phyloP scores from a whole-genome alignment of 2,888 invertebrate genomes.

The Seira ritae region DNA sequence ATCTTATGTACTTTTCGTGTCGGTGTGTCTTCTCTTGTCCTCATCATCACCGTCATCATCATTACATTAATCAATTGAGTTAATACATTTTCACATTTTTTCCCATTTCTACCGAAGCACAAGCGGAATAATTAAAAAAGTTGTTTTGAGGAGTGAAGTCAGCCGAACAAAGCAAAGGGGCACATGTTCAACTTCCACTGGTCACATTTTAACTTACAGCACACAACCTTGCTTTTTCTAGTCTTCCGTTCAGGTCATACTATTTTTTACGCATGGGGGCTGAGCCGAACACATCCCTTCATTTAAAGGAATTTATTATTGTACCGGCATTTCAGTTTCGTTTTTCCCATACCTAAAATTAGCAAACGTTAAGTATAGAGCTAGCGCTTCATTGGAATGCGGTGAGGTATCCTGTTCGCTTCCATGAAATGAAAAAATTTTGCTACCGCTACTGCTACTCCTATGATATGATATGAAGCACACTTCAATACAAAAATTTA shows the following conservation, averaged over 20 bases:
- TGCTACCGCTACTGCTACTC: too few relatives aligned
- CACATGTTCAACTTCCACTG: not conserved
- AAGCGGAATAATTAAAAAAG: slow-evolving; percentile 21
- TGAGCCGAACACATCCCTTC: not conserved
- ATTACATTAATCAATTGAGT: slow-evolving; percentile 12
- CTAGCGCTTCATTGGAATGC: not conserved
- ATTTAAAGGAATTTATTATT: slow-evolving; percentile 3
- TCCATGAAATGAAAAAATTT: not conserved
- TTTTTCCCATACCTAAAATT: slow-evolving; percentile 13
- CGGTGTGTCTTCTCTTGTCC: not conserved
- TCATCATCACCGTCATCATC: not conserved
- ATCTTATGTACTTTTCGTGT: not conserved
- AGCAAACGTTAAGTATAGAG: slow-evolving; percentile 17
- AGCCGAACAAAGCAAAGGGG: too few relatives aligned
- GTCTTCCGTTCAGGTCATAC: too few relatives aligned
- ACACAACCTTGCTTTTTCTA: too few relatives aligned
- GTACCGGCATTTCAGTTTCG: not conserved
- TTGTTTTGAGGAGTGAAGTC: slow-evolving; percentile 2
- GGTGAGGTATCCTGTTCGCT: slow-evolving; percentile 21
- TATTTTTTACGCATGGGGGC: not conserved
- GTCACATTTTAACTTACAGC: too few relatives aligned
- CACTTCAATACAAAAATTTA: too few relatives aligned
- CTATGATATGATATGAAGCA: not conserved
- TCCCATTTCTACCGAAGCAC: not conserved
- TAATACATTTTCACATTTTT: slow-evolving; percentile 12